Evolutionary conservation across 2,888 invertebrate species (phyloP), one percentile per base, ranked within the genome.

Genomic region (Galerucella nymphaeae): DNA sequence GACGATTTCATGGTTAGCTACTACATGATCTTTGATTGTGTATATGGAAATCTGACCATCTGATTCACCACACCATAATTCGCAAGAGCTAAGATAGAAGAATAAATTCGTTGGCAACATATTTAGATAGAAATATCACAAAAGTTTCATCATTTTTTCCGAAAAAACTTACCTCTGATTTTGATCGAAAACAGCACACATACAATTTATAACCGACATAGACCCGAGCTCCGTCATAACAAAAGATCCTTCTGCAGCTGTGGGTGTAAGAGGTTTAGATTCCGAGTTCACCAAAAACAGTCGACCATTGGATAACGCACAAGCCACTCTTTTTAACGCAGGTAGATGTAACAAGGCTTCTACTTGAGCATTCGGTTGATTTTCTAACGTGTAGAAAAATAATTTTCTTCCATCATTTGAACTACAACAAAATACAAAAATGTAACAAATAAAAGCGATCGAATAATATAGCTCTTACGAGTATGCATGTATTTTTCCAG

Each of bases 1-100:
- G 70, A 93, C 87, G 0, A 89, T 87, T 79, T 94, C 93, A 79
- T 96, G 96, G 10, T 91, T 91, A 41, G 92, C 89, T 55, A 95
- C 94, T 6, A 93, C 90, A 50, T 91, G 89, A 73, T 90, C 91
- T 79, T 90, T 90, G 66, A 97, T 88, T 0, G 91, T 88, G 85
- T 96, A 96, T 23, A 95, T 91, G 65, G 93, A 92, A 76, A 97
- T 92, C 67, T 91, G 91, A 0, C 95, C 96, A 74, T 91, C 91
- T 42, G 91, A 90, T 80, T 96, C 96, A 0, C 97, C 97, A 80
- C 96, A 94, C 97, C 97, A 98, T 16, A 97, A 86, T 84, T 96
- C 95, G 80, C 92, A 90, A 2, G 81, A 80, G 5, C 92, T 92
- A 78, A 23, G 81, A 79, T 18, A 61, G 9, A 38, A 9, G 6